Evolutionary conservation across 1,140 invertebrate species (phyloP).

Genomic region (Chelonus insularis): DNA sequence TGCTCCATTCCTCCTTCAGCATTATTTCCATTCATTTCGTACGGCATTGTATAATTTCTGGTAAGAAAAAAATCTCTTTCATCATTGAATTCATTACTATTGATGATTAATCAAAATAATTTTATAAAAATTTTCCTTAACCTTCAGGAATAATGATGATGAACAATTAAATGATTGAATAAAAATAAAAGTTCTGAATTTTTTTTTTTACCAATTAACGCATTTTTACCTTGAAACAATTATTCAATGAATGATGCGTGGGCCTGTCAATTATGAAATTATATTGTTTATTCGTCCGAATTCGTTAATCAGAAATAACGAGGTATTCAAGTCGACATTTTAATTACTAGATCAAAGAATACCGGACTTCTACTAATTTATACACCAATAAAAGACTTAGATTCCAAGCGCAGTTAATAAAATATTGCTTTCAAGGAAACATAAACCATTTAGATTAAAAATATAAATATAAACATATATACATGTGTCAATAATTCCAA

Average conservation of each 20-base stretch:
- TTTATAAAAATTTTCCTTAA: too few relatives aligned
- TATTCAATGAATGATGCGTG: slow-evolving; percentile 45
- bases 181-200: not conserved
- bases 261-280: slow-evolving; percentile 52
- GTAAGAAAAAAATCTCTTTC: not conserved
- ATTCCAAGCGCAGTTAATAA: too few relatives aligned
- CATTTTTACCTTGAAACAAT: slow-evolving; percentile 43
- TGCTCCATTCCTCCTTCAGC: slow-evolving; percentile 40
- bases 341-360: slow-evolving; percentile 10
- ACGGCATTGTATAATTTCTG: slow-evolving; percentile 40
- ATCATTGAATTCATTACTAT: too few relatives aligned
- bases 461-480: too few relatives aligned
- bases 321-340: too few relatives aligned
- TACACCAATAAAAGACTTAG: too few relatives aligned
- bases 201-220: slow-evolving; percentile 25
- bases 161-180: not conserved
- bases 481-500: too few relatives aligned
- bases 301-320: too few relatives aligned
- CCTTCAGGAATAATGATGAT: not conserved
- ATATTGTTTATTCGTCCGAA: slow-evolving; percentile 39
- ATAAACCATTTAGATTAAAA: too few relatives aligned
- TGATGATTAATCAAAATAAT: too few relatives aligned
- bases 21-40: slow-evolving; percentile 45
- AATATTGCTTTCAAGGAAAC: too few relatives aligned
- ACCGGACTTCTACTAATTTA: too few relatives aligned